Conservation (phyloP, 2,888 invertebrate genomes). For the Petrophora chlorosata region DNA sequence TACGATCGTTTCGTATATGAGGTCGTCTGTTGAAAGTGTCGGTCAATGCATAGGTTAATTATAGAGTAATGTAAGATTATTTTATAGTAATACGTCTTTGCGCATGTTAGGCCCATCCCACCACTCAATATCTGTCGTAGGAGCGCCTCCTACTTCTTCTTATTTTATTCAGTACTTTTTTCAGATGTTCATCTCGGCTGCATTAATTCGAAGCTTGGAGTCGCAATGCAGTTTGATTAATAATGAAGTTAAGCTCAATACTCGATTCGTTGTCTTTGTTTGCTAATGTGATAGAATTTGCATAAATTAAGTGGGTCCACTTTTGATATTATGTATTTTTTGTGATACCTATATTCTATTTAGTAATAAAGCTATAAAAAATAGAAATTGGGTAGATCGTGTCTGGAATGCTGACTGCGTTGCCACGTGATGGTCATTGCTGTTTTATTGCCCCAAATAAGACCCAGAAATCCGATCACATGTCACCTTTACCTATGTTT, state of each 20-base stretch:
- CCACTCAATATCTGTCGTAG: conserved; percentile 83
- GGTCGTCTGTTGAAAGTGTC: conserved; percentile 73
- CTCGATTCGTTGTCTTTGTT: conserved; percentile 5
- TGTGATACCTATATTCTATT: too few species aligned
- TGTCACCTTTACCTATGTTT: too few species aligned
- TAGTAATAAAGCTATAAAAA: too few species aligned
- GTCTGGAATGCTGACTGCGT: too few species aligned
- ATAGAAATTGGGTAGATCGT: too few species aligned
- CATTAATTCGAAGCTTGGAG: conserved; percentile 67
- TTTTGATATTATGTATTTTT: not conserved
- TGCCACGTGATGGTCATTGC: too few species aligned
- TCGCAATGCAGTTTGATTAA: conserved; percentile 81
- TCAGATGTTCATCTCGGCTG: conserved; percentile 73
- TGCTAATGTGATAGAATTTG: conserved; percentile 4
- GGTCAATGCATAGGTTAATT: conserved; percentile 67
- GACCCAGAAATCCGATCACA: too few species aligned
- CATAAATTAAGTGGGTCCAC: not conserved
- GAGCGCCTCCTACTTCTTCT: conserved; percentile 81
- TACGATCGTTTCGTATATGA: conserved; percentile 68
- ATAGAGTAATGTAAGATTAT: conserved; percentile 56
- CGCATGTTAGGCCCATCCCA: conserved; percentile 83
- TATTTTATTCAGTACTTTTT: conserved; percentile 77
- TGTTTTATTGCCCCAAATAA: too few species aligned
- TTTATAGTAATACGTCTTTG: conserved; percentile 71
- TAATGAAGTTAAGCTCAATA: conserved; percentile 56